Conservation (phyloP, 2,113 vertebrate species). For the Diphyllodes magnificus region DNA sequence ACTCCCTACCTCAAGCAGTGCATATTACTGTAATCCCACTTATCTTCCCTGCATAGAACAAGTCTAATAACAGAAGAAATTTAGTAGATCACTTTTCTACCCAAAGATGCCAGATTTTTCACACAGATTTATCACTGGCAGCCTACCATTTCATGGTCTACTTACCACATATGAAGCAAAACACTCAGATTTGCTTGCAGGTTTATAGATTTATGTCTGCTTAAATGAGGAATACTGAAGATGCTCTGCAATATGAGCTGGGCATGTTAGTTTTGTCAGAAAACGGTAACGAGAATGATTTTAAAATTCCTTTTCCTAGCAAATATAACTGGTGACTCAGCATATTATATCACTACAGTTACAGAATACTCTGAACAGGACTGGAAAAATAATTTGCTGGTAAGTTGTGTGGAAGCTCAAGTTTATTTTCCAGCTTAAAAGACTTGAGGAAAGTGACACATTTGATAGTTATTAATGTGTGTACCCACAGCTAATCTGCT, state of each 20-base stretch:
- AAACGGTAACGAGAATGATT: background rate
- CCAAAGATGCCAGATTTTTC: background rate
- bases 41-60: background rate
- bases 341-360: background rate
- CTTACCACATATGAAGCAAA: background rate
- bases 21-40: background rate
- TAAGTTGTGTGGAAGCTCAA: background rate
- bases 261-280: background rate
- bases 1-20: background rate
- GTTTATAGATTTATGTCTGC: background rate
- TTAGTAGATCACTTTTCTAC: background rate
- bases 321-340: background rate
- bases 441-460: background rate
- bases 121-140: background rate
- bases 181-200: background rate
- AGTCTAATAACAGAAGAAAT: background rate
- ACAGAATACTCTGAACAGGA: background rate
- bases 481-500: background rate
- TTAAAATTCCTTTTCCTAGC: background rate
- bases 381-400: background rate
- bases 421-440: background rate
- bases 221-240: background rate
- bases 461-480: background rate
- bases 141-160: background rate
- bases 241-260: background rate